Conservation (phyloP, 2,888 invertebrate genomes). For the Heliconius erato region DNA sequence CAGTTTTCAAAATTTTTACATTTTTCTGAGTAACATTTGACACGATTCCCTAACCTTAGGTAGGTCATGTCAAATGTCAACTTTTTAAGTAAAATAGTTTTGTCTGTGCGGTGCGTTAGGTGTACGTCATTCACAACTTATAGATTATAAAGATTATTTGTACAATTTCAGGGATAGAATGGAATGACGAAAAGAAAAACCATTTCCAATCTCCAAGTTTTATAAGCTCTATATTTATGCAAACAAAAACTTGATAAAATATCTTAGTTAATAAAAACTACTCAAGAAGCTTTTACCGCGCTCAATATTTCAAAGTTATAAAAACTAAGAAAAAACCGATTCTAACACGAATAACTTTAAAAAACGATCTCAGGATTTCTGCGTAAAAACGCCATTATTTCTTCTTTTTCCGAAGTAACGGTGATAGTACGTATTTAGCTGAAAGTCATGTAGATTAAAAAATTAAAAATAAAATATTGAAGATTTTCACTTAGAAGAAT, state of each 20-base stretch:
- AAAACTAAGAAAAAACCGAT: neutral
- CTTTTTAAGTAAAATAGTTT: too few species aligned
- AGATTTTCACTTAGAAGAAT: too few species aligned
- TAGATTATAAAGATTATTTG: neutral
- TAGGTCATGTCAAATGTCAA: too few species aligned
- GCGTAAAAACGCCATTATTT: neutral
- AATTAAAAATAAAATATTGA: neutral
- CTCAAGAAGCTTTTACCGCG: constrained; percentile 7
- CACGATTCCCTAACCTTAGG: too few species aligned
- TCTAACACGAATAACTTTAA: neutral
- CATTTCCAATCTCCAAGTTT: neutral
- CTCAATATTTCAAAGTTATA: neutral
- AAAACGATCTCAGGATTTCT: neutral
- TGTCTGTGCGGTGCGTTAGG: too few species aligned
- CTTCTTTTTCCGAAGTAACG: neutral
- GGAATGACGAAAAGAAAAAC: neutral
- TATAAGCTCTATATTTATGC: neutral
- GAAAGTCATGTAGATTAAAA: neutral
- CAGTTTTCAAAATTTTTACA: too few species aligned
- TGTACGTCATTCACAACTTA: too few species aligned
- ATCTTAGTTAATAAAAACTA: neutral
- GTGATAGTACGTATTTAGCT: neutral
- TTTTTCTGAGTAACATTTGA: too few species aligned
- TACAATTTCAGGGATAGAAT: too few species aligned
- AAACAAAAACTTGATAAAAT: constrained; percentile 1